Conservation (phyloP, 2,797 vertebrate species). For the Holocentrus rufus region DNA sequence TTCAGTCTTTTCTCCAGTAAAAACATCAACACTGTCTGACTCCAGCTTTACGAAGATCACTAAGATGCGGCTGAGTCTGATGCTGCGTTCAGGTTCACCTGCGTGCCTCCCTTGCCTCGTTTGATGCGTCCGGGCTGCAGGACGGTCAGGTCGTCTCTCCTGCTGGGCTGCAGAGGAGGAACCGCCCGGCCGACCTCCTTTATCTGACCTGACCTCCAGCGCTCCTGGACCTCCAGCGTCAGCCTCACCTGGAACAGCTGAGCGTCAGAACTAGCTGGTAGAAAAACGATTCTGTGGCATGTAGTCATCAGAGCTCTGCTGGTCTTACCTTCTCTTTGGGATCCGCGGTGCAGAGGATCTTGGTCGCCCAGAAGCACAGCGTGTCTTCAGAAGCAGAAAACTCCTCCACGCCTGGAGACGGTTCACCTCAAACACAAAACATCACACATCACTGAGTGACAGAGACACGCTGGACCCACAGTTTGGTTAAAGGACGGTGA, state of each 20-base stretch:
- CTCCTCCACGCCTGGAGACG: constrained; percentile 29
- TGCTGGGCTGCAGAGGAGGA: constrained; percentile 70
- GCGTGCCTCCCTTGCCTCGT: constrained; percentile 78
- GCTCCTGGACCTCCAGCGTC: constrained; percentile 66
- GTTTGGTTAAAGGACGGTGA: too few species aligned
- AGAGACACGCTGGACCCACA: not conserved
- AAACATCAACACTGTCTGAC: too few species aligned
- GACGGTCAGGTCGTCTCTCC: constrained; percentile 69
- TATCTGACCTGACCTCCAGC: constrained; percentile 71
- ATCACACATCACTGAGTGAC: not conserved
- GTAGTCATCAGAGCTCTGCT: too few species aligned
- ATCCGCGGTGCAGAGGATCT: constrained; percentile 74
- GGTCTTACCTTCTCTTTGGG: constrained; percentile 76
- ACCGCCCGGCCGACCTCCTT: constrained; percentile 64
- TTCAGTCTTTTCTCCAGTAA: too few species aligned
- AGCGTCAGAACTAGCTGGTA: not conserved
- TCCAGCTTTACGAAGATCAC: too few species aligned
- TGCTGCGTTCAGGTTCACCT: constrained; percentile 52
- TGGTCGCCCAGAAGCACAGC: constrained; percentile 73
- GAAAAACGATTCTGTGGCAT: too few species aligned
- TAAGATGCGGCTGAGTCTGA: not conserved
- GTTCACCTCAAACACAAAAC: constrained; percentile 35
- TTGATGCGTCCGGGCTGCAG: constrained; percentile 76
- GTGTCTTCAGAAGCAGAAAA: constrained; percentile 57
- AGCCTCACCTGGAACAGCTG: constrained; percentile 59